phyloP scores from a whole-genome alignment of 2,113 vertebrate species.

The Dipodomys merriami region DNA sequence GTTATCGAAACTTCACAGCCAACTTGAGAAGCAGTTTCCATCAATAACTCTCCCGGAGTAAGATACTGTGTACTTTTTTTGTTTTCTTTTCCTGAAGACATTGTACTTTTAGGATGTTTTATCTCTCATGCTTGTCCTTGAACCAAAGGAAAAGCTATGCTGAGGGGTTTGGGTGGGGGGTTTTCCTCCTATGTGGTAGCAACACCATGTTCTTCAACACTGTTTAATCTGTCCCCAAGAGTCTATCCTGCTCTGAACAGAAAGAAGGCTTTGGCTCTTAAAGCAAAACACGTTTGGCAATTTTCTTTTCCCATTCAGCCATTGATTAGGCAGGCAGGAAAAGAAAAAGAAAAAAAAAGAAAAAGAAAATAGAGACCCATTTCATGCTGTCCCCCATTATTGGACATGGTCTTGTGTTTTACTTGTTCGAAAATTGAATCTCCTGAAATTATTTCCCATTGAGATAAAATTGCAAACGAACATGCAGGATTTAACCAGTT shows the following conservation, averaged over 20 bases:
- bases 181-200: not conserved
- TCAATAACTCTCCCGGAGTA: slow-evolving; percentile 89
- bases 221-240: not conserved
- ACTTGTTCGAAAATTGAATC: slow-evolving; percentile 22
- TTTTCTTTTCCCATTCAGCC: slow-evolving; percentile 36
- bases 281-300: slow-evolving; percentile 27
- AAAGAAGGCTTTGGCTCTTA: not conserved
- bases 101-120: not conserved
- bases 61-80: slow-evolving; percentile 72
- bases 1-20: slow-evolving; percentile 89
- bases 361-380: slow-evolving; percentile 25
- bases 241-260: not conserved
- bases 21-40: slow-evolving; percentile 90
- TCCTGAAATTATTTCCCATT: slow-evolving; percentile 4
- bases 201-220: not conserved
- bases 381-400: slow-evolving; percentile 40
- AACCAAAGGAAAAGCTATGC: slow-evolving; percentile 13
- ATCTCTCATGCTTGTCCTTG: not conserved
- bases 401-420: not conserved
- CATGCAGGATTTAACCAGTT: not conserved
- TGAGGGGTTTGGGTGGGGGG: not conserved
- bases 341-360: not conserved
- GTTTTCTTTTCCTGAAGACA: too few species aligned
- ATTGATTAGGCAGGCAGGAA: slow-evolving; percentile 23
- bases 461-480: slow-evolving; percentile 56